These are phyloP conservation scores for Pygmarrhopalites habei DNA, from an alignment of 1,140 invertebrate species.

Conservation along the genomic window DNA sequence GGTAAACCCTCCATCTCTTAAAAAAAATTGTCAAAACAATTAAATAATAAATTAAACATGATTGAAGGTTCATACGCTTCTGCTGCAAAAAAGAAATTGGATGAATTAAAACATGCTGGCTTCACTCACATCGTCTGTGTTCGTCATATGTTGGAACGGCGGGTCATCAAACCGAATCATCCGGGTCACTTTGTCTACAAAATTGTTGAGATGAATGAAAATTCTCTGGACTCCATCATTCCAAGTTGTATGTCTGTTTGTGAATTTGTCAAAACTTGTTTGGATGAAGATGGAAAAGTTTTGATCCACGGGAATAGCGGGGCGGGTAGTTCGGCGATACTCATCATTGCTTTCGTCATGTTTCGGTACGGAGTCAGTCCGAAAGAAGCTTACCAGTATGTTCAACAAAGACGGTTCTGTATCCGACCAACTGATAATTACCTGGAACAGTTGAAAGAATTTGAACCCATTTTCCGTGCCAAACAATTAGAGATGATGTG, in stretches of 20 bases:
- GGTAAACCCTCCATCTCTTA: conserved; percentile 39
- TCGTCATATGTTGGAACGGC: conserved; percentile 55
- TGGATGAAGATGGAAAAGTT: conserved; percentile 53
- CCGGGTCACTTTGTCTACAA: conserved; percentile 53
- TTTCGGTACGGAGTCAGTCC: conserved; percentile 42
- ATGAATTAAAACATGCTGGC: conserved; percentile 41
- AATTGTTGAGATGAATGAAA: conserved; percentile 25
- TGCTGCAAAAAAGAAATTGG: conserved; percentile 19
- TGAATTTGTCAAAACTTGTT: conserved; percentile 57
- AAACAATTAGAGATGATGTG: conserved; percentile 4
- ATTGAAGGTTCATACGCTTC: conserved; percentile 19
- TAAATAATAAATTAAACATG: not conserved
- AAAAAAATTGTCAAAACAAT: not conserved
- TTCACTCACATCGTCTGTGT: conserved; percentile 67
- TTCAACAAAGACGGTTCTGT: conserved; percentile 60
- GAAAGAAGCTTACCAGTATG: conserved; percentile 51
- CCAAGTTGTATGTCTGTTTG: conserved; percentile 55
- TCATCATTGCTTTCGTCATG: conserved; percentile 66
- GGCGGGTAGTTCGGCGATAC: conserved; percentile 62
- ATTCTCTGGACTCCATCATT: conserved; percentile 57
- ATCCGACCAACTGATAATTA: conserved; percentile 65
- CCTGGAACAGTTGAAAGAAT: conserved; percentile 57
- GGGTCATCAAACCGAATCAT: conserved; percentile 61
- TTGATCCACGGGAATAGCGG: conserved; percentile 65
- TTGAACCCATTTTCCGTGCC: conserved; percentile 53